phyloP scores from a whole-genome alignment of 2,113 vertebrate species.

The Monopterus albus region DNA sequence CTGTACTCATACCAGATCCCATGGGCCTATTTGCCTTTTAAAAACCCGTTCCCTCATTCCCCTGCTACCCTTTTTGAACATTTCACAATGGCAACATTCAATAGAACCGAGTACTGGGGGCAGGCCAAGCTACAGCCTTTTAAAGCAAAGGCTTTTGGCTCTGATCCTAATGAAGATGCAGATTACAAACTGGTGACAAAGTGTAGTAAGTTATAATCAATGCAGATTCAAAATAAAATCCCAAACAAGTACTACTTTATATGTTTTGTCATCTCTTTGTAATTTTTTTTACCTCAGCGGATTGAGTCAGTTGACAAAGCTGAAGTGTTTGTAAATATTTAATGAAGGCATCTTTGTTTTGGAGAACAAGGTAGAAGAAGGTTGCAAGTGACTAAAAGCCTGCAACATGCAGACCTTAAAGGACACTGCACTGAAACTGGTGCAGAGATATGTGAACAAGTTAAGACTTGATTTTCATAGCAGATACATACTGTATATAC shows the following conservation, averaged over 20 bases:
- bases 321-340: no score
- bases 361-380: not conserved
- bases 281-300: not conserved
- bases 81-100: conserved; percentile 55
- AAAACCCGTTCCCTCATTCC: no score
- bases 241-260: no score
- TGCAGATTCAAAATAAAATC: no score
- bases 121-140: conserved; percentile 29
- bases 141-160: conserved; percentile 60
- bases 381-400: not conserved
- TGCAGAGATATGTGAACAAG: not conserved
- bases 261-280: not conserved
- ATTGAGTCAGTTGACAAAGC: not conserved
- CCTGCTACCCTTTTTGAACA: not conserved
- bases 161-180: conserved; percentile 6
- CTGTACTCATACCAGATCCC: not conserved
- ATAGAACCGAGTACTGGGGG: conserved; percentile 31
- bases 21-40: not conserved
- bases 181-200: not conserved
- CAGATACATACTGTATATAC: not conserved
- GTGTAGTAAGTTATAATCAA: not conserved
- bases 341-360: not conserved
- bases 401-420: not conserved
- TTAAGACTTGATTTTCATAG: not conserved
- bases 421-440: no score